These are phyloP conservation scores for Leptodactylus fuscus DNA, from an alignment of 2,113 vertebrate species.

Conservation along the genomic window DNA sequence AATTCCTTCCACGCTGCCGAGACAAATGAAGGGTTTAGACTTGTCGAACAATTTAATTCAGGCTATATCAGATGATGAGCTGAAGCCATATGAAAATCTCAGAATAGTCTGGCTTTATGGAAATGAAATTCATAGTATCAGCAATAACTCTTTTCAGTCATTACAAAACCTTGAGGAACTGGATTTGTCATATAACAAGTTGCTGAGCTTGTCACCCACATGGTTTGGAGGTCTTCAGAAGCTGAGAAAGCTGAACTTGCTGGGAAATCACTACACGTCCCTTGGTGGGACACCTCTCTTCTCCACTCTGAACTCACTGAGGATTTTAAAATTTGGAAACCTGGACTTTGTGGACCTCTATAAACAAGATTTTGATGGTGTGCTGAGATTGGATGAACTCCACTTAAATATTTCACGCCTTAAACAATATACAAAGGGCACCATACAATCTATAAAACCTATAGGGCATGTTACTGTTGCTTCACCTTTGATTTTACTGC, in stretches of 20 bases:
- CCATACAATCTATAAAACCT: constrained; percentile 64
- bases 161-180: constrained; percentile 74
- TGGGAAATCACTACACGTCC: constrained; percentile 74
- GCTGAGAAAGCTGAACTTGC: constrained; percentile 75
- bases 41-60: constrained; percentile 77
- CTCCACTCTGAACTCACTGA: constrained; percentile 70
- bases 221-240: constrained; percentile 80
- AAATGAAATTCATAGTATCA: constrained; percentile 73
- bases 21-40: constrained; percentile 66
- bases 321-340: constrained; percentile 74
- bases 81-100: constrained; percentile 70
- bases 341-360: constrained; percentile 77
- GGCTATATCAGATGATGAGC: constrained; percentile 67
- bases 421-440: constrained; percentile 65
- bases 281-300: constrained; percentile 75
- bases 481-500: constrained; percentile 55
- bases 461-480: constrained; percentile 69
- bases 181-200: constrained; percentile 79
- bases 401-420: constrained; percentile 71
- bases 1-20: constrained; percentile 69
- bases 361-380: too few relatives aligned
- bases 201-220: constrained; percentile 69
- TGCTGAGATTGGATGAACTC: constrained; percentile 69
- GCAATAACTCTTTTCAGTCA: constrained; percentile 69
- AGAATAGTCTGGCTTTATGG: constrained; percentile 68